Evolutionary conservation across 2,113 vertebrate species (phyloP).

Genomic region (Chloroceryle aenea): DNA sequence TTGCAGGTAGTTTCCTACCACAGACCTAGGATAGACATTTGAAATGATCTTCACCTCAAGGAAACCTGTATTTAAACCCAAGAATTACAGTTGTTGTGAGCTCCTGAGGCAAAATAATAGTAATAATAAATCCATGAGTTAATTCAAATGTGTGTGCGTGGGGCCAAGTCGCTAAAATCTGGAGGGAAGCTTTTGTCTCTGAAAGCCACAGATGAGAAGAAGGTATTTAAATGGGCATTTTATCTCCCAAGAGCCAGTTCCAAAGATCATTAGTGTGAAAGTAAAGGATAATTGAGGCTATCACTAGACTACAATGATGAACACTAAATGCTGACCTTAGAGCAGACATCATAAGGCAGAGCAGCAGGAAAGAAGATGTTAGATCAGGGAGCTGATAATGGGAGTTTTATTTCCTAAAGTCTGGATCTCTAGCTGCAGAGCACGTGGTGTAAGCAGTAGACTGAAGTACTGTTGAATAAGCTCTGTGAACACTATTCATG

Average conservation of each 20-base stretch:
- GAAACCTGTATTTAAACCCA: not conserved
- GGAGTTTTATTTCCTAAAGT: not conserved
- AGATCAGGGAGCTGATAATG: not conserved
- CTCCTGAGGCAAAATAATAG: not conserved
- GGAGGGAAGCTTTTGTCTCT: not conserved
- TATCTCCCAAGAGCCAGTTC: not conserved
- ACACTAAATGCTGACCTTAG: not conserved
- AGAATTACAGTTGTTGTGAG: not conserved
- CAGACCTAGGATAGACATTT: not conserved
- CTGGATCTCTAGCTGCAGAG: not conserved
- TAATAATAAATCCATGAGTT: not conserved
- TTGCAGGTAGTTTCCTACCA: not conserved
- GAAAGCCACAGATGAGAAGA: not conserved
- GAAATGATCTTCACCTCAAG: not conserved
- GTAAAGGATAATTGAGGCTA: not conserved
- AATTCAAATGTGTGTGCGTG: fast-evolving
- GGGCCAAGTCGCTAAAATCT: not conserved
- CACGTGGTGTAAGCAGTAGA: not conserved
- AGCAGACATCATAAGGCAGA: not conserved
- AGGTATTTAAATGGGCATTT: not conserved
- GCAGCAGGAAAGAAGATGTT: not conserved
- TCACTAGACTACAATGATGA: not conserved
- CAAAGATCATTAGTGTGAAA: not conserved
- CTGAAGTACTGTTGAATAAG: not conserved
- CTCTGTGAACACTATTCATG: not conserved